A percentile compares a stretch with the other conserved stretches of the same genome.
Evolutionary conservation across 2,797 vertebrate species (phyloP).

Genomic region (Eospalax fontanierii): DNA sequence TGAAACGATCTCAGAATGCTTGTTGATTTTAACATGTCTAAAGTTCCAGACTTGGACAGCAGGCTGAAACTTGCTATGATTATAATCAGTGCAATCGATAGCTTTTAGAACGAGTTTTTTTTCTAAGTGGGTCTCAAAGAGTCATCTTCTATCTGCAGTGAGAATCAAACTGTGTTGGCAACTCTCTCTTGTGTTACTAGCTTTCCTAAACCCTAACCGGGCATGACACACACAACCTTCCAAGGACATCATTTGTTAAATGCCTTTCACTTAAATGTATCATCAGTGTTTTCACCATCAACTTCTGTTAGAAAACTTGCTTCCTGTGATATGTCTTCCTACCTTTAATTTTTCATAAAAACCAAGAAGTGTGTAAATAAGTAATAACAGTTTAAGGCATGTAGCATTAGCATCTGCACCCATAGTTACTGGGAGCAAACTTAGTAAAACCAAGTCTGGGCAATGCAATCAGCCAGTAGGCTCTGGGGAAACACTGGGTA

Average conservation of each 20-base stretch:
- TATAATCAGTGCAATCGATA: constrained; percentile 71
- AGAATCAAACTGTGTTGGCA: not conserved
- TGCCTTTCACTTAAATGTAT: not conserved
- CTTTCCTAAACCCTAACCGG: not conserved
- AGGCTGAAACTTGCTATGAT: constrained; percentile 82
- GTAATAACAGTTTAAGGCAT: not conserved
- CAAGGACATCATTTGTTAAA: not conserved
- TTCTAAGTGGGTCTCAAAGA: constrained; percentile 64
- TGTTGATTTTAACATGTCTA: constrained; percentile 79
- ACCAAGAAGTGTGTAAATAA: not conserved
- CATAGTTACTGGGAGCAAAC: not conserved
- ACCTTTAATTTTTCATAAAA: constrained; percentile 45
- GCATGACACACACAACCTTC: not conserved
- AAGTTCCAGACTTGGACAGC: constrained; percentile 77
- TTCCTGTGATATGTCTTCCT: not conserved
- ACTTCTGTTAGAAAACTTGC: constrained; percentile 5
- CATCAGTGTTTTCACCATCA: not conserved
- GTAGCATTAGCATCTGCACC: not conserved
- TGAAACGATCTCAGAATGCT: constrained; percentile 75
- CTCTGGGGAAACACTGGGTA: too few species aligned
- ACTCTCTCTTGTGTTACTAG: not conserved
- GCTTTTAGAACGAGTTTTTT: constrained; percentile 72
- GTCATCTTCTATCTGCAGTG: constrained; percentile 50
- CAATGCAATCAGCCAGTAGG: not conserved
- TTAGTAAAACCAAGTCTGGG: not conserved